These are phyloP conservation scores for Apteryx mantelli DNA, from an alignment of 2,113 vertebrate species.

Conservation along the genomic window DNA sequence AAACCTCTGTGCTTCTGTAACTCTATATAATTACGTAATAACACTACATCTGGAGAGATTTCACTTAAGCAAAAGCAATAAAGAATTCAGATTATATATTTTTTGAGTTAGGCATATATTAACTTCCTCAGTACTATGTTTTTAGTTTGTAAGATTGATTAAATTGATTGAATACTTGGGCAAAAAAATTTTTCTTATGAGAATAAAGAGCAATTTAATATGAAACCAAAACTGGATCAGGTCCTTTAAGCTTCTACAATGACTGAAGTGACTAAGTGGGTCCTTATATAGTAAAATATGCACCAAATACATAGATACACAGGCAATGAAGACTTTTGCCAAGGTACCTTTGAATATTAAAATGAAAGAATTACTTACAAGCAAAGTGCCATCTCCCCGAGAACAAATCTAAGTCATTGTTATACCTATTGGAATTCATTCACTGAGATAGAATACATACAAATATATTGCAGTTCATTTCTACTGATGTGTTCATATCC, in stretches of 20 bases:
- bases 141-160: neutral
- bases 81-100: neutral
- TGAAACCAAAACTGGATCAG: neutral
- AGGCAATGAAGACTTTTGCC: neutral
- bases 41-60: neutral
- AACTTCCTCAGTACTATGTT: neutral
- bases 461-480: neutral
- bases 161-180: neutral
- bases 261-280: neutral
- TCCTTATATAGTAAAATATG: neutral
- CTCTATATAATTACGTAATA: constrained; percentile 26
- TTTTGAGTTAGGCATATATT: neutral
- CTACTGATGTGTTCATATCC: neutral
- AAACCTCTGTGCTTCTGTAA: constrained; percentile 16
- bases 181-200: neutral
- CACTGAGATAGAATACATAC: neutral
- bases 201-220: neutral
- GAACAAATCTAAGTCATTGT: neutral
- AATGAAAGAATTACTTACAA: neutral
- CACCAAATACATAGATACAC: neutral
- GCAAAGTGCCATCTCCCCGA: neutral
- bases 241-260: neutral
- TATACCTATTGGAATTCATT: neutral
- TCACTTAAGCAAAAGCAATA: constrained; percentile 6
- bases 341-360: neutral